Evolutionary conservation across 2,113 vertebrate genomes (phyloP).

Genomic region (Carassius auratus): DNA sequence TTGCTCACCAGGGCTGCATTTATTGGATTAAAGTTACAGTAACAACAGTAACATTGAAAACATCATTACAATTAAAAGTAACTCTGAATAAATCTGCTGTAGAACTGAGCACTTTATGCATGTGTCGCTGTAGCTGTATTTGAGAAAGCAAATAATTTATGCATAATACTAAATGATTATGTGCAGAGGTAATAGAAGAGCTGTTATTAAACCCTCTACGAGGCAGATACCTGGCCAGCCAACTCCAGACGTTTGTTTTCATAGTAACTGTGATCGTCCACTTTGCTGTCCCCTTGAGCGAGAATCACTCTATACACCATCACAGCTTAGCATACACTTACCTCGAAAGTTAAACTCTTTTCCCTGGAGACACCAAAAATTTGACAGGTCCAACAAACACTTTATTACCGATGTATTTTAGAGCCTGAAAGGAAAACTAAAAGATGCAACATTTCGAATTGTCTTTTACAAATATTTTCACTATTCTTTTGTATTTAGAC

Average conservation of each 20-base stretch:
- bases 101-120: too few relatives aligned
- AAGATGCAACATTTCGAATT: too few relatives aligned
- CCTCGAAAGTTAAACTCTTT: slow-evolving; percentile 98
- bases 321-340: slow-evolving; percentile 94
- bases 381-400: slow-evolving; percentile 63
- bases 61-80: background rate
- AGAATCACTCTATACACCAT: slow-evolving; percentile 98
- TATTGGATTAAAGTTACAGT: too few relatives aligned
- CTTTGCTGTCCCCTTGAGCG: slow-evolving; percentile 96
- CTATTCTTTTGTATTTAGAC: background rate
- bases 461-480: too few relatives aligned
- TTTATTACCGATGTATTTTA: slow-evolving; percentile 97
- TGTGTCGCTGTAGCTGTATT: too few relatives aligned
- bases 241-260: slow-evolving; percentile 97
- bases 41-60: too few relatives aligned
- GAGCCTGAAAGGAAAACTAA: slow-evolving; percentile 75
- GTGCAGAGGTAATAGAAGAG: background rate
- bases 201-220: background rate
- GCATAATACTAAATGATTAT: too few relatives aligned
- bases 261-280: slow-evolving; percentile 97
- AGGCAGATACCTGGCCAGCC: slow-evolving; percentile 87
- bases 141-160: too few relatives aligned
- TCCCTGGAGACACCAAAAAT: slow-evolving; percentile 75
- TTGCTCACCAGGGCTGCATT: background rate
- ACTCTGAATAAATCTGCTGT: background rate